Evolutionary conservation across 2,797 vertebrate species (phyloP).

Genomic region (Garrulus glandarius): DNA sequence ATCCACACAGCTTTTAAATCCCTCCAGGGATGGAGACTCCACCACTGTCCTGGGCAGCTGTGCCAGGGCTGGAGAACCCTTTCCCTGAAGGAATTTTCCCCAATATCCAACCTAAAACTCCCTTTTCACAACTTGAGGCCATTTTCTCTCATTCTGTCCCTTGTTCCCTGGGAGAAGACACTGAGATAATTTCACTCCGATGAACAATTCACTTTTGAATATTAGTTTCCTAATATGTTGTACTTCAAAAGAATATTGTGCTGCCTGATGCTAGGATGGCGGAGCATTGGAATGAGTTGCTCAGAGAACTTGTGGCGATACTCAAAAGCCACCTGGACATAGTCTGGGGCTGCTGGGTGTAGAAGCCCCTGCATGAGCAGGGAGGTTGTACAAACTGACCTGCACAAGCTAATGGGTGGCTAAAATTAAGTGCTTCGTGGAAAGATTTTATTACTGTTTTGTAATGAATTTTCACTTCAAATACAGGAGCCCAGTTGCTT

Average conservation of each 20-base stretch:
- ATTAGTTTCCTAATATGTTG: background rate
- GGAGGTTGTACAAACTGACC: background rate
- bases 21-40: rapidly evolving
- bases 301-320: background rate
- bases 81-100: background rate
- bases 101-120: background rate
- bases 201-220: background rate
- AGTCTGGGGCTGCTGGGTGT: background rate
- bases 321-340: background rate
- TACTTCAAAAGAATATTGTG: background rate
- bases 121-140: background rate
- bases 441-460: background rate
- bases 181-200: background rate
- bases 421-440: background rate
- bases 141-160: background rate
- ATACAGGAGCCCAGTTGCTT: background rate
- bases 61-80: background rate
- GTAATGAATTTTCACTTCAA: background rate
- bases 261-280: background rate
- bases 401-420: background rate
- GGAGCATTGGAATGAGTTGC: background rate
- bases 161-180: background rate
- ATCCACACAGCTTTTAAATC: rapidly evolving
- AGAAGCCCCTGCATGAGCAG: background rate
- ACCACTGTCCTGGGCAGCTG: background rate